A percentile compares a stretch with the other conserved stretches of the same genome.
These are phyloP conservation scores for Steinernema khuongi DNA, from an alignment of 1,140 invertebrate species.

Conservation along the genomic window DNA sequence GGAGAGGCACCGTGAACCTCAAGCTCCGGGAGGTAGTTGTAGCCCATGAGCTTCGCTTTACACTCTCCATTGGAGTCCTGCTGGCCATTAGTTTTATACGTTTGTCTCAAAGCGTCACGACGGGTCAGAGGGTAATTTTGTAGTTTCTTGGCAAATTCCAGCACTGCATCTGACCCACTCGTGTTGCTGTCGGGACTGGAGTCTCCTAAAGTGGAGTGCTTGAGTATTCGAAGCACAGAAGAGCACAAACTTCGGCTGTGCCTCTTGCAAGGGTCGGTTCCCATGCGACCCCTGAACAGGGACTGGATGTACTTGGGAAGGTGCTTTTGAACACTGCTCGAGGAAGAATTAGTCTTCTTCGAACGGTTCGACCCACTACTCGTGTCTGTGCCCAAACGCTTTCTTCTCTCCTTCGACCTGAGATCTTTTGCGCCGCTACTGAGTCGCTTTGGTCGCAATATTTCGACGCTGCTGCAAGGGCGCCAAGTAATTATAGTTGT, in stretches of 20 bases:
- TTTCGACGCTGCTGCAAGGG: slow-evolving; percentile 53
- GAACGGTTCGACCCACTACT: slow-evolving; percentile 53
- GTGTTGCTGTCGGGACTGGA: slow-evolving; percentile 55
- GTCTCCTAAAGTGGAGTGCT: slow-evolving; percentile 37
- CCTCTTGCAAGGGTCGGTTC: slow-evolving; percentile 58
- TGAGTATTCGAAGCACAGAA: neutral
- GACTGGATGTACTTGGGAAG: slow-evolving; percentile 57
- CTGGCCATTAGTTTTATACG: slow-evolving; percentile 50
- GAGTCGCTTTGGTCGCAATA: slow-evolving; percentile 54
- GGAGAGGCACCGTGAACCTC: slow-evolving; percentile 57
- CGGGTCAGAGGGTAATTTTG: slow-evolving; percentile 57
- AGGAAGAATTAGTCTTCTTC: slow-evolving; percentile 53
- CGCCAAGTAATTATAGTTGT: slow-evolving; percentile 3
- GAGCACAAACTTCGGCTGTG: slow-evolving; percentile 37
- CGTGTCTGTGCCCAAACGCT: slow-evolving; percentile 55
- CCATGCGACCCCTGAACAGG: slow-evolving; percentile 55
- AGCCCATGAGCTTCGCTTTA: slow-evolving; percentile 42
- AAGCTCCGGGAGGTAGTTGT: slow-evolving; percentile 52
- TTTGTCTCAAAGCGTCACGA: slow-evolving; percentile 50
- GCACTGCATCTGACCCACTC: slow-evolving; percentile 53
- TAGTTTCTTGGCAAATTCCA: slow-evolving; percentile 57
- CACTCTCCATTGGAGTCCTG: slow-evolving; percentile 52
- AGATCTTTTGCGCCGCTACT: slow-evolving; percentile 57
- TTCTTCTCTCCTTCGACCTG: slow-evolving; percentile 50
- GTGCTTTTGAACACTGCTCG: slow-evolving; percentile 54